phyloP scores from a whole-genome alignment of 2,888 invertebrate genomes.

The Spodoptera littoralis region DNA sequence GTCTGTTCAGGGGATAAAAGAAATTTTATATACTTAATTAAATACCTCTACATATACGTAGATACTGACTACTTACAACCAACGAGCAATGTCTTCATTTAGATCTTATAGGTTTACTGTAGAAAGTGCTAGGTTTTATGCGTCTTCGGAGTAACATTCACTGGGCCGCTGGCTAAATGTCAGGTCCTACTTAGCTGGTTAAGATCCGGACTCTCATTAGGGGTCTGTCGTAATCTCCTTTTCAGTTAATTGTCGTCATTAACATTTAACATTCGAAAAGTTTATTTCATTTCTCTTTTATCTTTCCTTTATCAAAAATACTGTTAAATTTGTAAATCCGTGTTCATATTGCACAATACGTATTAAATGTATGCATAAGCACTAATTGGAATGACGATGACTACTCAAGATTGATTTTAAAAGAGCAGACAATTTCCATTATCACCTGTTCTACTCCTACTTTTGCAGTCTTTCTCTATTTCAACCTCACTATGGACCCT shows the following conservation, averaged over 20 bases:
- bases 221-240: slow-evolving; percentile 7
- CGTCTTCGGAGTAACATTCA: slow-evolving; percentile 3
- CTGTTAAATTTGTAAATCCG: no score
- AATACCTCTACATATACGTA: slow-evolving; percentile 22
- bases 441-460: no score
- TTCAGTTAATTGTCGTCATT: neutral
- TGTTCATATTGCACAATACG: no score
- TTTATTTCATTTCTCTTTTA: neutral
- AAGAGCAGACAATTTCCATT: no score
- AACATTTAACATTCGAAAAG: neutral
- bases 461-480: no score
- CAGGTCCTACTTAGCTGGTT: slow-evolving; percentile 12
- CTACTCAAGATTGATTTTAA: no score
- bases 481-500: no score
- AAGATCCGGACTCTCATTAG: slow-evolving; percentile 14
- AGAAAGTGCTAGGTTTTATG: slow-evolving; percentile 38
- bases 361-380: no score
- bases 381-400: no score
- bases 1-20: no score
- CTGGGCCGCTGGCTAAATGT: slow-evolving; percentile 26
- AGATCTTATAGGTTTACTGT: slow-evolving; percentile 16
- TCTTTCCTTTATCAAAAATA: no score
- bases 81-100: slow-evolving; percentile 17
- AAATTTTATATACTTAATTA: slow-evolving; percentile 19
- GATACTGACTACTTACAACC: slow-evolving; percentile 8